phyloP scores from a whole-genome alignment of 2,797 vertebrate species.

The Enteromius paludinosus region DNA sequence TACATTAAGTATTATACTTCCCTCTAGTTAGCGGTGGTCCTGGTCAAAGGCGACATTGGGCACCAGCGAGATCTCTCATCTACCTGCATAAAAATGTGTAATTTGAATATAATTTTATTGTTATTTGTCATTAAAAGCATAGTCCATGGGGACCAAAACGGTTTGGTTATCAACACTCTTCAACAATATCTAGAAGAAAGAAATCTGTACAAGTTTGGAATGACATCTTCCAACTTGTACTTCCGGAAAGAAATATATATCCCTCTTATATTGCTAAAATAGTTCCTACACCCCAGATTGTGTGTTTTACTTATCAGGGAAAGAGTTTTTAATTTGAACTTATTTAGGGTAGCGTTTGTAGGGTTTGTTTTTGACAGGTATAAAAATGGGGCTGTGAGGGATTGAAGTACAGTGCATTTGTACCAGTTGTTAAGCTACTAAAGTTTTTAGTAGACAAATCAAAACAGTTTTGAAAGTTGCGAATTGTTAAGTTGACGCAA shows the following conservation, averaged over 20 bases:
- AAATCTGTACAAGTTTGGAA: too few species aligned
- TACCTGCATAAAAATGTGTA: not conserved
- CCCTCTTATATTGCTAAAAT: not conserved
- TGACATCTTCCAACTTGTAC: not conserved
- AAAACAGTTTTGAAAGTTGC: not conserved
- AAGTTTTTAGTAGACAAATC: not conserved
- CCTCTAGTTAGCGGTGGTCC: not conserved
- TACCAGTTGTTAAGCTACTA: not conserved
- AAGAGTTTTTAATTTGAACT: not conserved
- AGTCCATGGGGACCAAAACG: not conserved
- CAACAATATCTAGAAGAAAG: not conserved
- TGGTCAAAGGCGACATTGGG: not conserved
- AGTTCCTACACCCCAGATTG: not conserved
- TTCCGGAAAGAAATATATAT: not conserved
- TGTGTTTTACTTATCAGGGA: not conserved
- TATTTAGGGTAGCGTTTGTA: not conserved
- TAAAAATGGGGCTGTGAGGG: not conserved
- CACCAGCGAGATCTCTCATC: not conserved
- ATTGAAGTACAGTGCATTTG: not conserved
- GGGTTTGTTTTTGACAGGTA: not conserved
- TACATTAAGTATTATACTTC: constrained; percentile 12
- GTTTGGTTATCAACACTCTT: not conserved
- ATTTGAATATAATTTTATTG: not conserved
- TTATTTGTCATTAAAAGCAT: not conserved
- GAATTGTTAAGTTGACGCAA: not conserved